These are phyloP conservation scores for Coremacera marginata DNA, from an alignment of 2,888 invertebrate species.

Conservation along the genomic window DNA sequence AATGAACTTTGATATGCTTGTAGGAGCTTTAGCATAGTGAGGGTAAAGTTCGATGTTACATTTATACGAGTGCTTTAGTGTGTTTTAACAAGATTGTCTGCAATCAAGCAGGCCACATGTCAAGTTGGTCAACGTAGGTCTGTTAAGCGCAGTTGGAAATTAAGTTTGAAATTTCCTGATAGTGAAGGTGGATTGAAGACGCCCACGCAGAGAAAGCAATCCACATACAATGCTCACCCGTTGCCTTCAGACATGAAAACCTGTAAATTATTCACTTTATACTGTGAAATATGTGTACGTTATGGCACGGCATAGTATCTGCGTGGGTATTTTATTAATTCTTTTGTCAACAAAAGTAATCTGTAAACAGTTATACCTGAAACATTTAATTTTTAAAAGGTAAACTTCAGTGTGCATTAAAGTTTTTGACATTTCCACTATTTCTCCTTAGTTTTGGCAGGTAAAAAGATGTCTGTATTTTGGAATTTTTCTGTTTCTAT, in stretches of 20 bases:
- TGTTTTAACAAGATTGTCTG: no score
- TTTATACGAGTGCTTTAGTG: no score
- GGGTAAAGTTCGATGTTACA: no score
- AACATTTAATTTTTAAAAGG: no score
- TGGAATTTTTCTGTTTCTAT: neutral
- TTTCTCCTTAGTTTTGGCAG: neutral
- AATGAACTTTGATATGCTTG: neutral
- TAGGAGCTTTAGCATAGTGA: neutral
- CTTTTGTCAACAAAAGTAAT: neutral
- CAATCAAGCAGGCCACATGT: no score
- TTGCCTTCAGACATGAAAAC: no score
- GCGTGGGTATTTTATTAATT: neutral
- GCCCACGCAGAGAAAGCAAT: neutral
- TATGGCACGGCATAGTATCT: neutral
- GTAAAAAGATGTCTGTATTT: neutral
- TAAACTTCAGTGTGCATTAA: neutral
- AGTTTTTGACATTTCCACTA: neutral
- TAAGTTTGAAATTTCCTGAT: no score
- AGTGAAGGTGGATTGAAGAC: no score
- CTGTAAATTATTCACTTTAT: constrained; percentile 13
- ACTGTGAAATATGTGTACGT: neutral
- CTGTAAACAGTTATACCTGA: no score
- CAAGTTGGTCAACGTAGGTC: no score
- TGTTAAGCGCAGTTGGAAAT: no score
- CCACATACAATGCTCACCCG: neutral